Evolutionary conservation across 2,113 vertebrate genomes (phyloP).

Genomic region (Platichthys flesus): DNA sequence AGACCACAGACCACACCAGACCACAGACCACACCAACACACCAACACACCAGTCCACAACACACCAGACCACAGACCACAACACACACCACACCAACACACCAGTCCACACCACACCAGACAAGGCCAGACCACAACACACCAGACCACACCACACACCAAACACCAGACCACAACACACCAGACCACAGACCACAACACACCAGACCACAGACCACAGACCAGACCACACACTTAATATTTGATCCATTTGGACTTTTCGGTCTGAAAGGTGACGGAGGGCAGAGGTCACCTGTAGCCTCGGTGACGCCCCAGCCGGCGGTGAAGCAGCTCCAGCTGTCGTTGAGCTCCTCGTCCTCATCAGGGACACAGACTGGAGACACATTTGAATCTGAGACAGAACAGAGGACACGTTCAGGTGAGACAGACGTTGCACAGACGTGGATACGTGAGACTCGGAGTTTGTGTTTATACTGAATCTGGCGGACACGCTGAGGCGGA

Average conservation of each 20-base stretch:
- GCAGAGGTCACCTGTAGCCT: conserved; percentile 37
- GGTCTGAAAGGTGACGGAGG: neutral
- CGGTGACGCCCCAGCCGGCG: conserved; percentile 72
- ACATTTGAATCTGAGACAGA: conserved; percentile 57
- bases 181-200: no score
- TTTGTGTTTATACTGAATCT: conserved; percentile 50
- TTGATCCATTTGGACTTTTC: neutral
- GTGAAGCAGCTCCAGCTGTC: conserved; percentile 72
- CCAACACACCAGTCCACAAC: no score
- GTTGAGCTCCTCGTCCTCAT: conserved; percentile 65
- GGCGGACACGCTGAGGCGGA: conserved; percentile 62
- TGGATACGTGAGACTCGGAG: neutral
- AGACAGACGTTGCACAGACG: neutral
- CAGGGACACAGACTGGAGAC: conserved; percentile 71
- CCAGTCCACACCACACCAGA: neutral
- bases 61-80: no score
- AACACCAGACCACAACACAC: no score
- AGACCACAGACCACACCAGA: no score
- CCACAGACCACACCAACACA: no score
- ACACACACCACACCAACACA: no score
- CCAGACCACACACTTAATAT: no score
- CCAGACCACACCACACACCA: no score
- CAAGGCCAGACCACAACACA: no score
- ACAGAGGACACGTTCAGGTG: neutral
- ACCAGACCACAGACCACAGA: no score